phyloP scores from a whole-genome alignment of 2,888 invertebrate genomes.

The Rhopalosiphum nymphaeae region DNA sequence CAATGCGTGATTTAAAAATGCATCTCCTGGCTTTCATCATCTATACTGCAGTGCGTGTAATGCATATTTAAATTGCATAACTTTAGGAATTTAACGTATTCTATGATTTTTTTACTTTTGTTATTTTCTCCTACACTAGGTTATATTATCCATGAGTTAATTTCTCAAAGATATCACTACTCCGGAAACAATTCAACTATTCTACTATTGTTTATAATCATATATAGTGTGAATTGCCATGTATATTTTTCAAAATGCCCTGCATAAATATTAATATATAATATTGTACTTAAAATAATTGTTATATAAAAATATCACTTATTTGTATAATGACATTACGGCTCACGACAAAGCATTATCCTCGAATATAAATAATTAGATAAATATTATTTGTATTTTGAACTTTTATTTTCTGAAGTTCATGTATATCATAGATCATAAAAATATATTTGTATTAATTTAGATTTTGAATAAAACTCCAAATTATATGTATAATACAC shows the following conservation, averaged over 20 bases:
- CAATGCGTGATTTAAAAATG: neutral
- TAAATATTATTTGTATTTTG: neutral
- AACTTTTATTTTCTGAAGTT: neutral
- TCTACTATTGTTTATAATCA: neutral
- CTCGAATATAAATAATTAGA: neutral
- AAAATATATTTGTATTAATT: neutral
- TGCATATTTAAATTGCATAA: neutral
- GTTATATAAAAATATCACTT: too few species aligned
- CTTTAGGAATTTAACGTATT: neutral
- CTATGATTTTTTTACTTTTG: neutral
- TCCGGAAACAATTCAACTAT: too few species aligned
- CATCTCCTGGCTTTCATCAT: too few species aligned
- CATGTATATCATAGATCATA: neutral
- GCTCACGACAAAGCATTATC: neutral
- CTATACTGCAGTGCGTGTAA: too few species aligned
- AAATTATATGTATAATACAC: neutral
- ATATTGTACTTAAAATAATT: neutral
- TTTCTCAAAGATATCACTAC: neutral
- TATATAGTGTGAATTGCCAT: neutral
- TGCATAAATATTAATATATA: neutral
- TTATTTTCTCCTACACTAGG: neutral
- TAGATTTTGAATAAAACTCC: neutral
- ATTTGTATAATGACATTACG: neutral
- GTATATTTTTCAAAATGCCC: neutral
- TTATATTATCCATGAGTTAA: neutral